Evolutionary conservation across 2,113 vertebrate species (phyloP).

Genomic region (Boulengeromyrus knoepffleri): DNA sequence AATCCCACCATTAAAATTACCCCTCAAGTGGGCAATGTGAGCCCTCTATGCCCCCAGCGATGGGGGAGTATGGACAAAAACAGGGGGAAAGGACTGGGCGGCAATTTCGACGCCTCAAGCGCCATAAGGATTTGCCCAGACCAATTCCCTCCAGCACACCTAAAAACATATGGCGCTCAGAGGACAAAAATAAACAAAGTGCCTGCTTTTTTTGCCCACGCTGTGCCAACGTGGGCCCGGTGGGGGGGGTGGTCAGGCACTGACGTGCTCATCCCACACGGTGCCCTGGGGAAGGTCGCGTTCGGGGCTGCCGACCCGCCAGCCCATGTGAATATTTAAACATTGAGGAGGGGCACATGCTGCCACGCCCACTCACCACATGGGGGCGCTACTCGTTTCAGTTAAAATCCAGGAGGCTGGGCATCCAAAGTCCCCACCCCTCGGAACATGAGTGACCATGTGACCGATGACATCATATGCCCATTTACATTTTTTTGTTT

Average conservation of each 20-base stretch:
- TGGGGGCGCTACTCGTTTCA: background rate
- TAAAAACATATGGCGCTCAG: background rate
- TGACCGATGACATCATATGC: background rate
- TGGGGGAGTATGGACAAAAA: background rate
- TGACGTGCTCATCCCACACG: background rate
- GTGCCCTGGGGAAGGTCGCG: background rate
- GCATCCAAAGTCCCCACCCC: background rate
- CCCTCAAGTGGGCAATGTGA: background rate
- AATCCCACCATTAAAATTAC: background rate
- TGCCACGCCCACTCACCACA: background rate
- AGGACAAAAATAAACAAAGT: background rate
- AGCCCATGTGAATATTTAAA: background rate
- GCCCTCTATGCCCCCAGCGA: background rate
- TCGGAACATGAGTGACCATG: background rate
- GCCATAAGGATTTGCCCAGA: background rate
- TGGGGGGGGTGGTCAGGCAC: background rate
- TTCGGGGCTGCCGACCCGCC: background rate
- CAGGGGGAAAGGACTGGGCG: background rate
- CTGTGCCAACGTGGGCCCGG: background rate
- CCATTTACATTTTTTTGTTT: background rate
- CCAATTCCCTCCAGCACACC: background rate
- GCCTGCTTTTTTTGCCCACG: background rate
- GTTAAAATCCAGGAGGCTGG: background rate
- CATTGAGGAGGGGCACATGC: background rate
- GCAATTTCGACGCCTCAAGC: background rate